Conservation (phyloP, 2,888 invertebrate species). For the Thymelicus lineola region DNA sequence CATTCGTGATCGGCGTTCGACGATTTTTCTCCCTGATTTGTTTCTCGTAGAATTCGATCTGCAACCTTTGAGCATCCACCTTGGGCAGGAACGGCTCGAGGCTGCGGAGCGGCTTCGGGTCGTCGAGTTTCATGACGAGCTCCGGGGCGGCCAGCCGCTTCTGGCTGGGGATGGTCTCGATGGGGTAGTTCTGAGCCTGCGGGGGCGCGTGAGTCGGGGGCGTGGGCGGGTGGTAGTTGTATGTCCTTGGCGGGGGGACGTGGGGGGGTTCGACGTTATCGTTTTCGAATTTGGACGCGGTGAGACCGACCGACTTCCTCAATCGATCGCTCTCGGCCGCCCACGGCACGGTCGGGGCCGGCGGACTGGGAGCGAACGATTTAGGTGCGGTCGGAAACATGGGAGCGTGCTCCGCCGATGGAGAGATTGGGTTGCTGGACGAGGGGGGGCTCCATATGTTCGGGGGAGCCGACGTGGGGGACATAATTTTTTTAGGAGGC, state of each 20-base stretch:
- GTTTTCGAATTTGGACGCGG: conserved; percentile 84
- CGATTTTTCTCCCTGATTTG: conserved; percentile 74
- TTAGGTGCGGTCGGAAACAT: conserved; percentile 51
- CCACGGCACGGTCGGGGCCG: conserved; percentile 69
- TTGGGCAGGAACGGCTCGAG: conserved; percentile 51
- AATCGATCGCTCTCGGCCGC: conserved; percentile 68
- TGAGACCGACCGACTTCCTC: conserved; percentile 79
- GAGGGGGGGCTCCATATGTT: conserved; percentile 79
- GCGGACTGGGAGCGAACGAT: conserved; percentile 51
- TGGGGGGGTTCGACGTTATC: conserved; percentile 47
- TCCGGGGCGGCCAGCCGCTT: conserved; percentile 76
- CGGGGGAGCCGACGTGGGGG: conserved; percentile 64
- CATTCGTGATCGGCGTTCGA: conserved; percentile 56
- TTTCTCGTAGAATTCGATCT: conserved; percentile 81
- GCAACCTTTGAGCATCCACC: conserved; percentile 73
- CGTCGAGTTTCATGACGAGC: conserved; percentile 64
- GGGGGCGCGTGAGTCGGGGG: conserved; percentile 57
- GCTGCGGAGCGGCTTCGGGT: conserved; percentile 42
- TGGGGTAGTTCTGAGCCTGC: conserved; percentile 59
- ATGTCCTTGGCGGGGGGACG: conserved; percentile 47
- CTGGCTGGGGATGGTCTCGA: conserved; percentile 70
- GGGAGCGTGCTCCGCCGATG: conserved; percentile 56
- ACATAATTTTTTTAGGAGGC: conserved; percentile 80
- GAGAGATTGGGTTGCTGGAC: conserved; percentile 58
- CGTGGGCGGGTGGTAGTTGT: conserved; percentile 52